Conservation (phyloP, 2,797 vertebrate genomes). For the Pangasius krempfi region DNA sequence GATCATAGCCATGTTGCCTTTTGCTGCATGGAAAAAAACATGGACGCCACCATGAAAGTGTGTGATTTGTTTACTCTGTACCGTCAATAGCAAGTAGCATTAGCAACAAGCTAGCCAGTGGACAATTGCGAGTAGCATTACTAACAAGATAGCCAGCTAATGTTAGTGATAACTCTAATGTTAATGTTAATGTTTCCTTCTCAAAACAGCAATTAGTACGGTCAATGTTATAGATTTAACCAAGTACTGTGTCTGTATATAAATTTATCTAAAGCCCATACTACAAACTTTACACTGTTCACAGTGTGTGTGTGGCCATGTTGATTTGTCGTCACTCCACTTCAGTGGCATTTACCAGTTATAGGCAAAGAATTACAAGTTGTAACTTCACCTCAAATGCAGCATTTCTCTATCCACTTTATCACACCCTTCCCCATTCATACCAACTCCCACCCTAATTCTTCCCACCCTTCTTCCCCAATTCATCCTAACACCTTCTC, state of each 20-base stretch:
- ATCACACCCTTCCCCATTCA: neutral
- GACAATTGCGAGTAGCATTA: neutral
- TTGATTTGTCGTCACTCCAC: neutral
- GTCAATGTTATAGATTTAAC: neutral
- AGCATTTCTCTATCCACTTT: neutral
- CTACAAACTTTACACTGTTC: too few species aligned
- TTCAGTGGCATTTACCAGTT: neutral
- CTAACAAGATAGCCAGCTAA: neutral
- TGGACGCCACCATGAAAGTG: neutral
- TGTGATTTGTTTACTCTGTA: neutral
- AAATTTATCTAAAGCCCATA: neutral
- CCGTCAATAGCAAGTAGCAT: neutral
- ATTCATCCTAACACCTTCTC: neutral
- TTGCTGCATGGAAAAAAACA: neutral
- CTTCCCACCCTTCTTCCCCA: neutral
- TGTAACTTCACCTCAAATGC: neutral
- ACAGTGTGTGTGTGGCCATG: neutral
- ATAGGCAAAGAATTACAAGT: neutral
- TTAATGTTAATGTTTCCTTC: neutral
- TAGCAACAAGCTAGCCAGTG: neutral
- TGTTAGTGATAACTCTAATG: neutral
- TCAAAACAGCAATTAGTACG: neutral
- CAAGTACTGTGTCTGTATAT: neutral
- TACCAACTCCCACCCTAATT: neutral
- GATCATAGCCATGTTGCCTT: neutral